Percentiles rank a stretch among this genome's conserved stretches.
phyloP scores from a whole-genome alignment of 2,113 vertebrate species.

The Lates calcarifer region DNA sequence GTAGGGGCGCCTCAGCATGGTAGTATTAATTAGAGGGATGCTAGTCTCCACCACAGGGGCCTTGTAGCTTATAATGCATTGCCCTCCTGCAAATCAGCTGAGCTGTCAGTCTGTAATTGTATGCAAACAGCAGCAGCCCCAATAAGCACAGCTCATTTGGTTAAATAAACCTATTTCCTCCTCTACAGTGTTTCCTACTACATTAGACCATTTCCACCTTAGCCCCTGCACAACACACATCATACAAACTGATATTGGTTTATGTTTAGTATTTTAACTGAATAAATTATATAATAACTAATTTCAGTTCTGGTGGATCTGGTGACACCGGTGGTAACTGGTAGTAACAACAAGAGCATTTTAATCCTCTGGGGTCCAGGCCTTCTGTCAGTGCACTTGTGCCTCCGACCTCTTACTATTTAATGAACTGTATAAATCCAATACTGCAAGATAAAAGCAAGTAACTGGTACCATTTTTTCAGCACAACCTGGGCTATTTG shows the following conservation, averaged over 20 bases:
- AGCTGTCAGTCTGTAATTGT: conserved; percentile 24
- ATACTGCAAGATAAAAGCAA: no score
- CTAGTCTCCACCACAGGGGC: conserved; percentile 19
- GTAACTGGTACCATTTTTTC: no score
- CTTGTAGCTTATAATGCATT: conserved; percentile 19
- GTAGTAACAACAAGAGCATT: no score
- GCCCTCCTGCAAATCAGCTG: conserved; percentile 5
- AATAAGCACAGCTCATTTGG: conserved; percentile 22
- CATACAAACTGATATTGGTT: background rate
- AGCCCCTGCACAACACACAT: background rate
- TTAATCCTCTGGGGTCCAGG: no score
- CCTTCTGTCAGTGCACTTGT: no score
- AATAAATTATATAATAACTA: background rate
- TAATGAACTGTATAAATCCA: no score
- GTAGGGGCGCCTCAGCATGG: conserved; percentile 3
- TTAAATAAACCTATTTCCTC: conserved; percentile 25
- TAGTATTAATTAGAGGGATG: conserved; percentile 42
- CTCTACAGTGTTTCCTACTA: background rate
- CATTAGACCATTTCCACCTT: background rate
- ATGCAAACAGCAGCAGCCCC: conserved; percentile 27
- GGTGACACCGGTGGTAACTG: background rate
- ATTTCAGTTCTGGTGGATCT: background rate
- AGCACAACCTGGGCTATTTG: no score
- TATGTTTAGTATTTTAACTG: background rate
- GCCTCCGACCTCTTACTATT: no score